Evolutionary conservation across 2,113 vertebrate genomes (phyloP), one percentile per base, ranked within the genome.

Genomic region (Neolamprologus variostigma): DNA sequence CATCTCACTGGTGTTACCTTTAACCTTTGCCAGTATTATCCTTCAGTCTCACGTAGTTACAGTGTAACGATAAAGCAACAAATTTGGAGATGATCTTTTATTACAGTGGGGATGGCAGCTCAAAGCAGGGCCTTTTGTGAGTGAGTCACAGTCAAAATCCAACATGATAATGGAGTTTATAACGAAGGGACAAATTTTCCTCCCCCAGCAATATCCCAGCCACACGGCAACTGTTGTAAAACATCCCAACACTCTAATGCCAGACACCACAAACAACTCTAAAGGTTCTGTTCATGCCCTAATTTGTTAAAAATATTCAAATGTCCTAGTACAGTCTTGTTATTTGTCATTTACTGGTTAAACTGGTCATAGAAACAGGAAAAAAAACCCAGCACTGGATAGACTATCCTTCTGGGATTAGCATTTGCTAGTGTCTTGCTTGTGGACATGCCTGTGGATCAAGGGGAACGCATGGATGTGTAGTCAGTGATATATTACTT

Each of bases 351-450:
- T 71, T 23, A 42, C 35, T 71, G 63, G 19, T 71, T 42, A 42
- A 40, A 71, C 12, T 71, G 66, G 35, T 23, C 37, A 42, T 8
- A 66, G n/a, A 71, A 71, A 71, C 35, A 42, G 35, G n/a, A 23
- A 14, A 2, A 23, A 71, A 16, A 9, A 0, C 0, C 4, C 33
- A 71, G 35, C 66, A 71, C n/a, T 23, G n/a, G 12, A 23, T 23
- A 40, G 66, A 71, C 35, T 40, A 14, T 71, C 35, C 35, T 68
- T 68, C 35, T 68, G 35, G 35, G 63, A 23, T 40, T 68, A 40
- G n/a, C 11, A 68, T 40, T 21, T 21, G 11, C n/a, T 68, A 68
- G 19, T 40, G 33, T 68, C 5, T 68, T 40, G 11, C 63, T 21
- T 68, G 33, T 40, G 63, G 63, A 68, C 63, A 68, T 68, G 33